These are phyloP conservation scores for Forficula auricularia DNA, from an alignment of 1,140 invertebrate species.

Conservation along the genomic window DNA sequence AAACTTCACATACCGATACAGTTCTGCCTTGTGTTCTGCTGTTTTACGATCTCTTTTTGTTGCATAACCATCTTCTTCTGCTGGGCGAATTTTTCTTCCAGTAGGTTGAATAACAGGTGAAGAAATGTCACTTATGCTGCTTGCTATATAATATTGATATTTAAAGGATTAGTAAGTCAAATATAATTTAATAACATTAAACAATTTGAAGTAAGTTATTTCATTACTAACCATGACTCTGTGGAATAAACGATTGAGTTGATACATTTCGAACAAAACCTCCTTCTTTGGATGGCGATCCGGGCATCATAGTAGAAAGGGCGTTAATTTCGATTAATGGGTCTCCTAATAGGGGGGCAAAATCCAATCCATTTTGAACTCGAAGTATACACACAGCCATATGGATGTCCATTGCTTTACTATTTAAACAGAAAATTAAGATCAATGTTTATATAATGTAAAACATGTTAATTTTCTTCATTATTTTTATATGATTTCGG, in stretches of 20 bases:
- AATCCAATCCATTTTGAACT: constrained; percentile 63
- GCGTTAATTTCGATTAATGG: too few relatives aligned
- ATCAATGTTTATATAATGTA: constrained; percentile 6
- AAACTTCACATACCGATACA: too few relatives aligned
- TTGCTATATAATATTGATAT: constrained; percentile 28
- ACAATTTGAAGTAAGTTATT: neutral
- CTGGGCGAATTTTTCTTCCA: constrained; percentile 2
- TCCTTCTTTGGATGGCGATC: constrained; percentile 10
- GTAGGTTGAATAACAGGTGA: constrained; percentile 32
- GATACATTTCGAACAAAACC: constrained; percentile 27
- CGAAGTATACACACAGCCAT: constrained; percentile 75
- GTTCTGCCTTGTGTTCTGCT: too few relatives aligned
- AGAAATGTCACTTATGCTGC: constrained; percentile 45
- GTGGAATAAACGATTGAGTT: constrained; percentile 37
- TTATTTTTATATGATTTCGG: too few relatives aligned
- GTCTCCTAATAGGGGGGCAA: constrained; percentile 20
- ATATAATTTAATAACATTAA: too few relatives aligned
- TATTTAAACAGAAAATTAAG: constrained; percentile 27
- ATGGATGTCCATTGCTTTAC: constrained; percentile 83
- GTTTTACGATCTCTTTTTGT: too few relatives aligned
- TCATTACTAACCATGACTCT: constrained; percentile 36
- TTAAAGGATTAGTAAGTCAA: neutral
- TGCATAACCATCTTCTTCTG: too few relatives aligned
- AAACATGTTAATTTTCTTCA: too few relatives aligned
- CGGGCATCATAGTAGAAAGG: too few relatives aligned